Conservation (phyloP, 2,888 invertebrate genomes). For the Drosophila tripunctata region DNA sequence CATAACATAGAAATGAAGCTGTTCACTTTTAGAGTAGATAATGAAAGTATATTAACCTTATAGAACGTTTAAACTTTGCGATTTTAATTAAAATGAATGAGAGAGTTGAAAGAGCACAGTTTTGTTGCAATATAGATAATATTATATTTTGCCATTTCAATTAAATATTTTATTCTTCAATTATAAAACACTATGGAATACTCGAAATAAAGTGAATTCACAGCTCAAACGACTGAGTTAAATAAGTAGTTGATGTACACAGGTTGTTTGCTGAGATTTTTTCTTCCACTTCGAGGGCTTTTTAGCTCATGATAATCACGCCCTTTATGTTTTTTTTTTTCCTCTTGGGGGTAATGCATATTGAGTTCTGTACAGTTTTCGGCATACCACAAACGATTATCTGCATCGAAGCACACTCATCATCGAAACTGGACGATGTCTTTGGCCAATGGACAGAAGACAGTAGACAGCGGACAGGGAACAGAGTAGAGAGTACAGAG, state of each 20-base stretch:
- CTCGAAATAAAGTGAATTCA: not conserved
- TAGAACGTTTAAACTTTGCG: too few species aligned
- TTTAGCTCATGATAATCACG: constrained; percentile 61
- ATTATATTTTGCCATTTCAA: too few species aligned
- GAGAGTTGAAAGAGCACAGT: too few species aligned
- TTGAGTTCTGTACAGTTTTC: constrained; percentile 63
- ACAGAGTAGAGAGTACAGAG: constrained; percentile 39
- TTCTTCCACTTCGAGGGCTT: constrained; percentile 19
- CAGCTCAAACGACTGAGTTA: not conserved
- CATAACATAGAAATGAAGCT: too few species aligned
- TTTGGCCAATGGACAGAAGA: constrained; percentile 41
- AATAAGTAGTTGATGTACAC: constrained; percentile 1
- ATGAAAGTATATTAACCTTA: too few species aligned
- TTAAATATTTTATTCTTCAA: too few species aligned
- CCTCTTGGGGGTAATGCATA: constrained; percentile 34
- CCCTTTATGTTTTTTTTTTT: constrained; percentile 11
- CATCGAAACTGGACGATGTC: constrained; percentile 54
- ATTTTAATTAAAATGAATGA: too few species aligned
- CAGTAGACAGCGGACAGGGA: constrained; percentile 13
- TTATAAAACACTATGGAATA: too few species aligned
- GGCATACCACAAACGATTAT: constrained; percentile 81
- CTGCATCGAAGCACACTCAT: constrained; percentile 73
- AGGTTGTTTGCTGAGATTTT: constrained; percentile 1
- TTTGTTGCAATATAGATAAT: too few species aligned
- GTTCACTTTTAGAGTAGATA: too few species aligned